phyloP scores from a whole-genome alignment of 2,797 vertebrate species.

The Gymnocypris eckloni region DNA sequence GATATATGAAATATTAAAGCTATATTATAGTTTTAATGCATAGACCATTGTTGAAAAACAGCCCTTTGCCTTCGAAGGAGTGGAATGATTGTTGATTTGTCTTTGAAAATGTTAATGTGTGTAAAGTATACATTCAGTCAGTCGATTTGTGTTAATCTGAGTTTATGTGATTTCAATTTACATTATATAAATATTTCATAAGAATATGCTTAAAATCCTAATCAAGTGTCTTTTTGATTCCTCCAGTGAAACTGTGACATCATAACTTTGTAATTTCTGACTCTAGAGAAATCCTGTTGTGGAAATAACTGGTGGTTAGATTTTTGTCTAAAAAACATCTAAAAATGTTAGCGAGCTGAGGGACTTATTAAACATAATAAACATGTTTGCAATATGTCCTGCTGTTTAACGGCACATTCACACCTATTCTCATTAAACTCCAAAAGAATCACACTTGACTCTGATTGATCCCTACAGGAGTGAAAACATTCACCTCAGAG shows the following conservation, averaged over 20 bases:
- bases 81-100: neutral
- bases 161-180: neutral
- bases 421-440: conserved; percentile 40
- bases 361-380: conserved; percentile 32
- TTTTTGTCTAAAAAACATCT: neutral
- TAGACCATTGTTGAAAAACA: neutral
- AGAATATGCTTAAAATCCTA: neutral
- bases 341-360: neutral
- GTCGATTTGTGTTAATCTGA: neutral
- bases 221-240: neutral
- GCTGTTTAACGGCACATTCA: conserved; percentile 13
- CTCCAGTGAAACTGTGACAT: neutral
- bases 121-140: neutral
- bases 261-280: neutral
- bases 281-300: conserved; percentile 6
- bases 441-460: neutral
- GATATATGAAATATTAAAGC: neutral
- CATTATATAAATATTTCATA: neutral
- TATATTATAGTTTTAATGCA: neutral
- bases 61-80: neutral
- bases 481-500: neutral
- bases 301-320: neutral
- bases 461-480: conserved; percentile 27
- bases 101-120: neutral
- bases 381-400: neutral